phyloP scores from a whole-genome alignment of 2,113 vertebrate species.

The Barnardius zonarius region DNA sequence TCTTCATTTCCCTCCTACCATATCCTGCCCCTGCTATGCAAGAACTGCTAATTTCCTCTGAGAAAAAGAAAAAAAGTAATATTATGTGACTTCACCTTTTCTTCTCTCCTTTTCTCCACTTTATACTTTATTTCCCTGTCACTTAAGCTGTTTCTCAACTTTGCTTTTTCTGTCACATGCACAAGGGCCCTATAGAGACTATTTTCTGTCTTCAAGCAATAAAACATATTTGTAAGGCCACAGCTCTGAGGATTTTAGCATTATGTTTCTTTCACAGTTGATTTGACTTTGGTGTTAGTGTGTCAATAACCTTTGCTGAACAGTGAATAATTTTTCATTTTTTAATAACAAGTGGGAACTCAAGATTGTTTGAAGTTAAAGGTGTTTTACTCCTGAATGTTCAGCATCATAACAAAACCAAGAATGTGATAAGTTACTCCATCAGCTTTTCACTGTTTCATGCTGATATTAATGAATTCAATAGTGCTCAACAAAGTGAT shows the following conservation, averaged over 20 bases:
- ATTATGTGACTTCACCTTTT: neutral
- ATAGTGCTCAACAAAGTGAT: neutral
- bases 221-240: slow-evolving; percentile 7
- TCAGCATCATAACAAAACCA: neutral
- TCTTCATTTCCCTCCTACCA: neutral
- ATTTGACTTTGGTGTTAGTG: slow-evolving; percentile 11
- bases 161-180: neutral
- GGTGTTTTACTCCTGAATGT: neutral
- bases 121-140: neutral
- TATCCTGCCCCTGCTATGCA: neutral
- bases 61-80: neutral
- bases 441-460: neutral
- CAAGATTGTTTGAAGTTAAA: neutral
- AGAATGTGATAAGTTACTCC: neutral
- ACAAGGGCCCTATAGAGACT: neutral
- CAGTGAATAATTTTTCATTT: slow-evolving; percentile 12
- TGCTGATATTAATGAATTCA: neutral
- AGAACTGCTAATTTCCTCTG: neutral
- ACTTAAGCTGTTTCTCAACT: neutral
- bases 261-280: neutral
- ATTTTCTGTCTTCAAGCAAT: neutral
- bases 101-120: neutral
- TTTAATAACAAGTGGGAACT: neutral
- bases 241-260: neutral
- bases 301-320: slow-evolving; percentile 23